A percentile compares a stretch with the other conserved stretches of the same genome.
Conservation (phyloP, 2,888 invertebrate genomes). For the Drosophila neoperkinsi region DNA sequence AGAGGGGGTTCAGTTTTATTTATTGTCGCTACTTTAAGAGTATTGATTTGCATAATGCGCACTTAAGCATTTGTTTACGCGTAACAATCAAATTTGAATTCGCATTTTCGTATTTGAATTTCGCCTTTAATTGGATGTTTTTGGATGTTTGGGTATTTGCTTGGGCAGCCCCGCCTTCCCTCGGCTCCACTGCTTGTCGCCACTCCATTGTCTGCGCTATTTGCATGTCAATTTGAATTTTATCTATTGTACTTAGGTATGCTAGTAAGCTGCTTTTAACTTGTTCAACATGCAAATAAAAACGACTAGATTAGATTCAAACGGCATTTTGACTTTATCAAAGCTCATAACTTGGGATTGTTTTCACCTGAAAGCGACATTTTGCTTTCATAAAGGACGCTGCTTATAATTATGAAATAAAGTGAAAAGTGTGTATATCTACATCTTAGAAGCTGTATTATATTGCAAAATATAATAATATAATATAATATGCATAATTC, state of each 20-base stretch:
- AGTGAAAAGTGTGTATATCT: not conserved
- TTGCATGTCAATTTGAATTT: conserved; percentile 78
- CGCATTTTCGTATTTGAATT: conserved; percentile 71
- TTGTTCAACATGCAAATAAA: conserved; percentile 74
- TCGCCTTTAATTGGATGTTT: conserved; percentile 78
- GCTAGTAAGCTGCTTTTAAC: conserved; percentile 67
- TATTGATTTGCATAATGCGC: conserved; percentile 81
- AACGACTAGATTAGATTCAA: conserved; percentile 61
- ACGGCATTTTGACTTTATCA: conserved; percentile 19
- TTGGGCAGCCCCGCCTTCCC: not conserved
- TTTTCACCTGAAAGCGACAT: conserved; percentile 14
- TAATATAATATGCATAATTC: not conserved
- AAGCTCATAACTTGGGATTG: conserved; percentile 1
- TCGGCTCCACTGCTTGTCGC: not conserved
- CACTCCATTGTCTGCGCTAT: conserved; percentile 51
- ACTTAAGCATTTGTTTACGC: conserved; percentile 81
- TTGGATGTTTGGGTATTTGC: conserved; percentile 35
- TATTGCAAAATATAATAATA: not conserved
- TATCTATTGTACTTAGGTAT: conserved; percentile 64
- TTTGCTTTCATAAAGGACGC: not conserved
- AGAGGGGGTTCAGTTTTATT: conserved; percentile 50
- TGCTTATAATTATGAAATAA: not conserved
- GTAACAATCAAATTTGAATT: conserved; percentile 81
- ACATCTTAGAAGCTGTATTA: not conserved
- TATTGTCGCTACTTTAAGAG: conserved; percentile 79